These are phyloP conservation scores for Desmophyllum pertusum DNA, from an alignment of 92 coral and sea anemone species.

Conservation along the genomic window DNA sequence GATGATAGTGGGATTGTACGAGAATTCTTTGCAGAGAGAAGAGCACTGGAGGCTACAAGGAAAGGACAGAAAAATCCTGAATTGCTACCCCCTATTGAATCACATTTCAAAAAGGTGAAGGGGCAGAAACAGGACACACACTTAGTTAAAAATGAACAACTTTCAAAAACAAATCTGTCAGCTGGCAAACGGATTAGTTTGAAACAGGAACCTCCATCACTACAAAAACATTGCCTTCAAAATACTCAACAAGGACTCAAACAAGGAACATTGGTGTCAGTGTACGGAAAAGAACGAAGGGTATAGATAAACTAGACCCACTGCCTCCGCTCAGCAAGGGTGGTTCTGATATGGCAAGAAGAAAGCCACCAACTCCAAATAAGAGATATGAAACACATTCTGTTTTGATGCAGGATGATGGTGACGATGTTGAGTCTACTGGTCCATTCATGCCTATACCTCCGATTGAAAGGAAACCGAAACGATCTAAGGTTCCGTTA, in stretches of 20 bases:
- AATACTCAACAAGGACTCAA: neutral
- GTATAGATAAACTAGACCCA: conserved; percentile 84
- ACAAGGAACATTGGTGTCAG: conserved; percentile 13
- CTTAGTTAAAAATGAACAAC: conserved; percentile 1
- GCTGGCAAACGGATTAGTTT: conserved; percentile 8
- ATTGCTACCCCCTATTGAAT: conserved; percentile 84
- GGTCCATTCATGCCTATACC: conserved; percentile 29
- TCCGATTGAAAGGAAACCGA: conserved; percentile 40
- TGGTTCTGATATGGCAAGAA: conserved; percentile 12
- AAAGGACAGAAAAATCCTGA: conserved; percentile 61
- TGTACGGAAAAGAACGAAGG: conserved; percentile 67
- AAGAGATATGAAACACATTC: conserved; percentile 79
- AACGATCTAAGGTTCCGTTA: conserved; percentile 15
- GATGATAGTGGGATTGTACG: conserved; percentile 83
- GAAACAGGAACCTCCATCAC: conserved; percentile 12
- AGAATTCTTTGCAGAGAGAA: conserved; percentile 91
- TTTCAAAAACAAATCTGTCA: conserved; percentile 13
- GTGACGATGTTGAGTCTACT: neutral
- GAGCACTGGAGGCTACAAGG: conserved; percentile 83
- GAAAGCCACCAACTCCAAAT: conserved; percentile 84
- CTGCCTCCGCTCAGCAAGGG: conserved; percentile 76
- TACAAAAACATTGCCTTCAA: conserved; percentile 21
- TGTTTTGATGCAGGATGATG: conserved; percentile 38
- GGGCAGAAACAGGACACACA: conserved; percentile 50
- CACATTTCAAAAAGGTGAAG: conserved; percentile 78